Base-by-base conservation (phyloP, 2,888 invertebrate species). In the Phortica okadai region DNA sequence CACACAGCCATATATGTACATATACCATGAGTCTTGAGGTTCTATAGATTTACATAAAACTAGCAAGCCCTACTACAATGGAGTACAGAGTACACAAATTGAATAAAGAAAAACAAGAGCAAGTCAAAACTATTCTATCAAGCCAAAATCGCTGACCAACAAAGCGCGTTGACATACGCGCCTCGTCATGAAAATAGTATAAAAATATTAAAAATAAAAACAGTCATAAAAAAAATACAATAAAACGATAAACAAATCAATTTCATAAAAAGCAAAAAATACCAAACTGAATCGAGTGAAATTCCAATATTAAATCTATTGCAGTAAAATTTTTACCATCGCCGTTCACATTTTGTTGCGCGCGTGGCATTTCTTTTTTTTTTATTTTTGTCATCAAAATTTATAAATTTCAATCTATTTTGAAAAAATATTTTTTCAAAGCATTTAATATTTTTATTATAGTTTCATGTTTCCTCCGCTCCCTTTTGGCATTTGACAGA, bases 301-400 rank as follows among this genome's bases (percentile, higher is more conserved):
- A 77, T 8, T 79, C 72, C 80, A 81, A 83, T 83, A 45, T 45
- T 50, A 56, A 25, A 72, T 82, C 77, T 78, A 79, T 79, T 80
- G 79, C 67, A 11, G 44, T 33, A 50, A 72, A 56, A 72, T 72
- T 62, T 62, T 25, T 10, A 62, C 8, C 62, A 21, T 62, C 21
- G 54, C 25, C 54, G 14, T 56, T 56, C 44, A 56, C 14, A 72
- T 72, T 72, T 54, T 72, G 54, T 72, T 54, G 33, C 70, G 11
- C 54, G 54, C 70, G 45, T 72, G 70, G 33, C n/a, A 10, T 33
- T 72, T 72, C 45, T 56, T 72, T 54, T 72, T 72, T 33, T 33
- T 33, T 33, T 33, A 5, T 33, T 33, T 33, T 33, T 33, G 33
- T 33, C 33, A 33, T 33, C 33, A 33, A 33, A 33, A 33, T 33